Evolutionary conservation across 1,140 invertebrate genomes (phyloP), one percentile per base, ranked within the genome.

Genomic region (Akabosia matsudoensis): DNA sequence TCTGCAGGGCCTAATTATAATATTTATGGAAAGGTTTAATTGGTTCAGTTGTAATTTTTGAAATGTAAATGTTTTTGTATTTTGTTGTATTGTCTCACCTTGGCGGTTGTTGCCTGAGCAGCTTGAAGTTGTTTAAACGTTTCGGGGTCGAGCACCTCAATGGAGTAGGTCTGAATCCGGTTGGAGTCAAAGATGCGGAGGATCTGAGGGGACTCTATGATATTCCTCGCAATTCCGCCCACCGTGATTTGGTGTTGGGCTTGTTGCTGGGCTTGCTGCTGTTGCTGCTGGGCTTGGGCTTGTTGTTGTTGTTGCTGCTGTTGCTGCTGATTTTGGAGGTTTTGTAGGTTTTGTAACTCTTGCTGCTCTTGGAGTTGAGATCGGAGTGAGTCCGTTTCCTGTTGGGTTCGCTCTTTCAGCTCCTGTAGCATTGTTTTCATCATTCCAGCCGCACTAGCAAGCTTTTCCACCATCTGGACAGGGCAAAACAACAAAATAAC

Each of bases 121-220:
- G 70, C 70, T 72, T 72, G 70, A 1, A 72, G 70, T 72, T 72
- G 70, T 22, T 72, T 72, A 72, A 72, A 72, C 10, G 70, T 72
- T 72, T 72, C 70, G 7, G 80, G 78, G 74, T 81, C 80, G 22
- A 81, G 70, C 24, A 81, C 80, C 75, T 81, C 80, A 45, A 81
- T 81, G 13, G 78, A 79, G 61, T 81, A 81, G 0, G 80, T 79
- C 71, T 81, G 80, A 54, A 81, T 78, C 22, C 80, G 75, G 70
- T 76, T 81, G 0, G 78, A 79, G 67, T 81, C 80, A 70, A 81
- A 81, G 52, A 81, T 81, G n/a, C 80, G 56, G n/a, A 81, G 73
- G 30, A 81, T 81, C 75, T 78, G 77, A 45, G 74, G 73, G 2
- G 64, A 72, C 13, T 61, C 73, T 1, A 77, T 33, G 64, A 77